Base-by-base conservation (phyloP, 2,888 invertebrate genomes). In the Eilema depressum region DNA sequence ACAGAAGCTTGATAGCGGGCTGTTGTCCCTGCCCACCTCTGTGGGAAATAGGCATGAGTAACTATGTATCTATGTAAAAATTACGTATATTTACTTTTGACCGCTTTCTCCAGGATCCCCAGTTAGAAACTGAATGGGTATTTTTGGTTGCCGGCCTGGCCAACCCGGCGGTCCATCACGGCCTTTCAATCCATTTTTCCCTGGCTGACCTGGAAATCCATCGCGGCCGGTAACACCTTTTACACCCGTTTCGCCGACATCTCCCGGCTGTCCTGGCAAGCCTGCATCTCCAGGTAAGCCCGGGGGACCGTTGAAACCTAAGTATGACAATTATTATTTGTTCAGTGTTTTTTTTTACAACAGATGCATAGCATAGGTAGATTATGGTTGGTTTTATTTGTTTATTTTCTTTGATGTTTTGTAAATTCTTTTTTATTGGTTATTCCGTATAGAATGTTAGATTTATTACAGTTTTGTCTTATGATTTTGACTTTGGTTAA, bases 41-140 rank as follows among this genome's bases (percentile, higher is more conserved):
- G n/a, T n/a, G n/a, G n/a, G n/a, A n/a, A n/a, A n/a, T n/a, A n/a
- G n/a, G n/a, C n/a, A n/a, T n/a, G n/a, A n/a, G n/a, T n/a, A 59
- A 25, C 8, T 5, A 14, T 30, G 14, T 62, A 3, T 41, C 12
- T n/a, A n/a, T 30, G 53, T n/a, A 3, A 53, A 26, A n/a, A 10
- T 4, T 33, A 33, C 17, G n/a, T 5, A 37, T 59, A 71, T 59
- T 85, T 89, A 94, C 94, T 86, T 90, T 11, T 86, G 79, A 47
- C 96, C 96, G 25, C 79, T 67, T 8, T 96, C 95, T 81, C 96
- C 96, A 81, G 92, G 93, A 71, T 91, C 83, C n/a, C 96, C 94
- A 64, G 88, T 86, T 14, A 94, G 87, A 67, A 91, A 92, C n/a
- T 80, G 78, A 2, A 85, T 91, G 20, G 79, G 91, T 79, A 85